Evolutionary conservation across 92 coral and sea anemone species (phyloP), one percentile per base, ranked within the genome.

Genomic region (Muricea muricata): DNA sequence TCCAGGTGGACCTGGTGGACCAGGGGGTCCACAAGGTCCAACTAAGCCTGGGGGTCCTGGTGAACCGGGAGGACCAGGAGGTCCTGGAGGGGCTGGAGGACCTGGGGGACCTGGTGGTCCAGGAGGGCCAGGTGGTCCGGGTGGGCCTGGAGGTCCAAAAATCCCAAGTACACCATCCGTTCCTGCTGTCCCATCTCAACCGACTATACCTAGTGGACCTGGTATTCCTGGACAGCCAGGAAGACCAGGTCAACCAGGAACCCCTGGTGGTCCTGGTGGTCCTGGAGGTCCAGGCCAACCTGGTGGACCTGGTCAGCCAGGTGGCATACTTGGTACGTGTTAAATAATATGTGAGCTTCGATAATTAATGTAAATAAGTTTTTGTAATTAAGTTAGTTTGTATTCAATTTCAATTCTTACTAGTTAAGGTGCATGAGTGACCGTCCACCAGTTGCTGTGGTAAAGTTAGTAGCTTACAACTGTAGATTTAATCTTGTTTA

Each of bases 1-100:
- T 50, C 88, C 72, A 11, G 87, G 84, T 24, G 87, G 84, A 4
- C 78, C 72, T 14, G 76, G 65, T 20, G 84, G 86, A 2, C 71
- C 79, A 18, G 94, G 94, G 5, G 92, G 90, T 39, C 92, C 94
- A 12, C 76, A 75, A 37, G 76, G 75, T 26, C 84, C 79, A 55
- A 91, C 88, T 52, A 54, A n/a, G 15, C 61, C 78, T 35, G 65
- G 78, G 40, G 55, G 91, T 9, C 91, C 87, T 1, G 67, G 75
- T 20, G 65, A 75, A 1, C 91, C 91, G 50, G 87, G 91, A 15
- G 89, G 93, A 0, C 94, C 98, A 23, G 81, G 67, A 7, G 90
- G 88, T 2, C 98, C 97, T 0, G 89, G 84, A 32, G 90, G 93
- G 0, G 92, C 94, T 0, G 84, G 80, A 93, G 14, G 91, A 86